A percentile compares a stretch with the other conserved stretches of the same genome.
These are phyloP conservation scores for Gymnothorax javanicus DNA, from an alignment of 2,797 vertebrate species.

Conservation along the genomic window DNA sequence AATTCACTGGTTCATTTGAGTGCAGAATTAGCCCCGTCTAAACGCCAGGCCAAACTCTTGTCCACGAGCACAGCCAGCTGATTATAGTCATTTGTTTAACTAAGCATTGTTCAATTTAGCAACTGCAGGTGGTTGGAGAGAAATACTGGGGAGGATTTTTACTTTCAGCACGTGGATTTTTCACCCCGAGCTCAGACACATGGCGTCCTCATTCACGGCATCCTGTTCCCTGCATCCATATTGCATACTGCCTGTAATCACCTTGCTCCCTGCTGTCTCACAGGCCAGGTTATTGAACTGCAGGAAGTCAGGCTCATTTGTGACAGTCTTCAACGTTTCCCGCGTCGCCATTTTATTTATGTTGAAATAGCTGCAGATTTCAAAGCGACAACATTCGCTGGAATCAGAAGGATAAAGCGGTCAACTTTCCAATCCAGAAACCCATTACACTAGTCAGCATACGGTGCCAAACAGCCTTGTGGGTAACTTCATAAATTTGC, in stretches of 20 bases:
- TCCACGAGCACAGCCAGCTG: too few species aligned
- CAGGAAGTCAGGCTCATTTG: constrained; percentile 61
- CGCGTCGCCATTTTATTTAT: constrained; percentile 53
- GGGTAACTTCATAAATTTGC: neutral
- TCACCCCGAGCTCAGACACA: neutral
- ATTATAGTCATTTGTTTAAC: too few species aligned
- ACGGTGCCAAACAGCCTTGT: neutral
- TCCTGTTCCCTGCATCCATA: neutral
- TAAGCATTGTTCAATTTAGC: too few species aligned
- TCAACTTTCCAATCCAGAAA: neutral
- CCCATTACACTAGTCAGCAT: neutral
- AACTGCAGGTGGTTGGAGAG: too few species aligned
- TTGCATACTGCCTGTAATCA: constrained; percentile 46
- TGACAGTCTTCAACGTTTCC: neutral
- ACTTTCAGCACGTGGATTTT: too few species aligned
- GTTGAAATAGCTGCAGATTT: neutral
- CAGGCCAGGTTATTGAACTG: constrained; percentile 73
- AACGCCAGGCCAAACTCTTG: too few species aligned
- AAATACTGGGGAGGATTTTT: too few species aligned
- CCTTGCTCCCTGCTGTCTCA: constrained; percentile 69
- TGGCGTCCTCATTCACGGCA: neutral
- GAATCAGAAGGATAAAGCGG: neutral
- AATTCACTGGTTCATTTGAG: too few species aligned
- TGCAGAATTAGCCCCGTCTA: too few species aligned
- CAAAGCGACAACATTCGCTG: neutral